These are phyloP conservation scores for Heliangelus exortis DNA, from an alignment of 2,797 vertebrate species.

Conservation along the genomic window DNA sequence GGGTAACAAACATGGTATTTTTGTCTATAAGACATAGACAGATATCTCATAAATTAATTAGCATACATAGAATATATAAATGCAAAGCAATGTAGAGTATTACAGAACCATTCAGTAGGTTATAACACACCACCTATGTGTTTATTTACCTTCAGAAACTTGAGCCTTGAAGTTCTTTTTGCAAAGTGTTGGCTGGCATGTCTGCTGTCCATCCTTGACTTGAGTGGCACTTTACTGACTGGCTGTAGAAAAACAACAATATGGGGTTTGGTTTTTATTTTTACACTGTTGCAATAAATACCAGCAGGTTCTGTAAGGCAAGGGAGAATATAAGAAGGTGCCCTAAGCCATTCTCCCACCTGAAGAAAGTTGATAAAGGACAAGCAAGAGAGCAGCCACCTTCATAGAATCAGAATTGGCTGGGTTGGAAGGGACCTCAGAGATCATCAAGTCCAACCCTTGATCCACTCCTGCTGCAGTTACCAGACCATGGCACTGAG, in stretches of 20 bases:
- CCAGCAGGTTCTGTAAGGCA: neutral
- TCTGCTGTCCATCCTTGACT: neutral
- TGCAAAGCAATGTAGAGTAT: neutral
- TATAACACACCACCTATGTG: neutral
- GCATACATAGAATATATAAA: neutral
- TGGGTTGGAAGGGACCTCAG: no score
- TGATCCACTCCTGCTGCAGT: no score
- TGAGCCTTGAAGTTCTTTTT: neutral
- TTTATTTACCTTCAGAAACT: neutral
- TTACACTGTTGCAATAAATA: neutral
- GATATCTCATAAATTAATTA: neutral
- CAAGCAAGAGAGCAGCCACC: accelerated
- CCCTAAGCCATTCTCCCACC: neutral
- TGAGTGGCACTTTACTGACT: neutral
- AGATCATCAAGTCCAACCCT: no score
- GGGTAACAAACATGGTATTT: neutral
- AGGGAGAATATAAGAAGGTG: neutral
- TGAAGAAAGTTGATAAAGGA: neutral
- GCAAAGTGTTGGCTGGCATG: neutral
- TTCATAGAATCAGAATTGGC: no score
- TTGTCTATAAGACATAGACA: neutral
- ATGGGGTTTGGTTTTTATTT: no score
- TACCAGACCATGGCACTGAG: no score
- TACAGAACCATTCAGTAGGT: neutral
- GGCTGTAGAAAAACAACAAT: neutral